Evolutionary conservation across 1,140 invertebrate species (phyloP), one percentile per base, ranked within the genome.

Genomic region (Venustaconcha ellipsiformis): DNA sequence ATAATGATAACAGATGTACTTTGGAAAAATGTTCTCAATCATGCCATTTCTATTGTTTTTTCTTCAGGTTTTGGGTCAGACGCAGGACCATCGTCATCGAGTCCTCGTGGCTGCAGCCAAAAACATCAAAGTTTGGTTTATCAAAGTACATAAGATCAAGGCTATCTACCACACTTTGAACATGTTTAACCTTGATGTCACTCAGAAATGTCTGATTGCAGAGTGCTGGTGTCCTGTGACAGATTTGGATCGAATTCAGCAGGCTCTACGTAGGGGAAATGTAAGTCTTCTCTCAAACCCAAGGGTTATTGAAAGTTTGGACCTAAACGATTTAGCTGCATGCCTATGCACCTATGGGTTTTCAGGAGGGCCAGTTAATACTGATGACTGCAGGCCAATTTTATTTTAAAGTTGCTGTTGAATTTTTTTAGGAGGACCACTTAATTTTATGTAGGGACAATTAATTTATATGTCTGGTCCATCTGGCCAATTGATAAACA

Each of bases 211-310:
- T 91, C 92, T 99, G 78, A 99, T 99, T 86, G 98, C 97, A 37
- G 99, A 99, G 91, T 99, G 97, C 87, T 99, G 99, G 99, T 97
- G 99, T 80, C 97, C 99, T 0, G 93, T 96, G 0, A 89, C 95
- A 37, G 97, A 99, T 88, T 91, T 99, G 78, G 95, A 97, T 87
- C 94, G 94, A 55, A 96, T 99, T 66, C 95, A 99, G 89, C 90
- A 97, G 83, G 95, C 97, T 66, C 90, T 99, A 4, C 71, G 84
- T 14, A 63, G 88, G 76, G 97, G 97, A 88, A 98, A 96, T 67
- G 95, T 97, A 92, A 92, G 93, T 83, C 13, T 48, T 48, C 37
- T 48, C 37, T 8, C 37, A 11, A 48, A 48, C 37, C 6, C 37
- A 48, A 48, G 37, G 4, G 4, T 48, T 48, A 48, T 48, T 8